Evolutionary conservation across 2,888 invertebrate species (phyloP).

Genomic region (Muschampia plurimacula): DNA sequence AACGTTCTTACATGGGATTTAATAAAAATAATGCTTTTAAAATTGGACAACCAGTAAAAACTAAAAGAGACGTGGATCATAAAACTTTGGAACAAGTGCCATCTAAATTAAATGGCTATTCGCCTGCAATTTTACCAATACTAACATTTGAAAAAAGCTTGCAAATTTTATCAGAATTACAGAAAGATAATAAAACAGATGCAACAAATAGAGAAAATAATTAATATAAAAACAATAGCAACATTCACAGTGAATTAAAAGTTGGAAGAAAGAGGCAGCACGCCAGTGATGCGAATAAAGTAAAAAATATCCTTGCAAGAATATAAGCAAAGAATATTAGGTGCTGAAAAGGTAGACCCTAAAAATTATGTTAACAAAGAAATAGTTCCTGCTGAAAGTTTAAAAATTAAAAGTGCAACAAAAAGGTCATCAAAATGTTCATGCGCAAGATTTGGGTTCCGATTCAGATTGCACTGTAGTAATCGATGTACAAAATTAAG

Average conservation of each 20-base stretch:
- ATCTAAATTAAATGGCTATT: conserved; percentile 53
- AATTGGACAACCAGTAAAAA: not conserved
- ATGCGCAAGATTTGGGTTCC: conserved; percentile 7
- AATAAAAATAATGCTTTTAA: not conserved
- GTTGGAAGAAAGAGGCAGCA: conserved; percentile 13
- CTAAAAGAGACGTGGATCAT: not conserved
- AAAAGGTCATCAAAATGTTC: not conserved
- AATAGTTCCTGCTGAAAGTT: not conserved
- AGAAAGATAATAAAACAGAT: not conserved
- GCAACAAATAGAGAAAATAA: not conserved
- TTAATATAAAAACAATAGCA: not conserved
- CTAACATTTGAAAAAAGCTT: conserved; percentile 56
- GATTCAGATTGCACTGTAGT: conserved; percentile 12
- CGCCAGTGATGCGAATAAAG: not conserved
- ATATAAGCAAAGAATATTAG: conserved; percentile 24
- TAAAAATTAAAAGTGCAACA: not conserved
- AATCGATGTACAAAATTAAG: not conserved
- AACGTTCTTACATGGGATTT: not conserved
- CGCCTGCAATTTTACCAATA: conserved; percentile 68
- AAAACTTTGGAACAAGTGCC: not conserved
- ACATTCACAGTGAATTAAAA: not conserved
- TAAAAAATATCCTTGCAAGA: conserved; percentile 28
- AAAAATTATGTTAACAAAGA: not conserved
- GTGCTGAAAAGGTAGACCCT: not conserved
- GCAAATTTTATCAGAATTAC: conserved; percentile 41